Conservation (phyloP, 2,797 vertebrate genomes). For the Cossypha niveicapilla region DNA sequence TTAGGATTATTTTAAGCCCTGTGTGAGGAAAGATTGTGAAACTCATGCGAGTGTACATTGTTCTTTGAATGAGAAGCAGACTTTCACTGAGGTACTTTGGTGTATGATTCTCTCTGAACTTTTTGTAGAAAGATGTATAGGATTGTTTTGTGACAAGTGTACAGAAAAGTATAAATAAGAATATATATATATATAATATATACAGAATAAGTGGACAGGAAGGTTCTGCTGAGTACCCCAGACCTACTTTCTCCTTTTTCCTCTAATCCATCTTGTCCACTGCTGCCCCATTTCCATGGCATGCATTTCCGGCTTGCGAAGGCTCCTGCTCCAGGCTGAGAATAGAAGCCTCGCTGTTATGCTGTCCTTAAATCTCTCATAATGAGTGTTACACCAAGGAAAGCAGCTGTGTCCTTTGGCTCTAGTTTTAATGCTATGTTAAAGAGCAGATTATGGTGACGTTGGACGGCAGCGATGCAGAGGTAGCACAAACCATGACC, state of each 20-base stretch:
- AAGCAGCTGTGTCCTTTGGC: conserved; percentile 59
- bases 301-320: conserved; percentile 37
- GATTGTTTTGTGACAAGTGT: not conserved
- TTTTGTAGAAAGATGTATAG: not conserved
- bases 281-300: conserved; percentile 48
- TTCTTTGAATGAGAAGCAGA: not conserved
- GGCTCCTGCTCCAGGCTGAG: conserved; percentile 7
- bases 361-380: conserved; percentile 42
- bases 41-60: not conserved
- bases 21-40: not conserved
- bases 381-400: conserved; percentile 45
- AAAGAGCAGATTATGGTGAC: conserved; percentile 59
- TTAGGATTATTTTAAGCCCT: not conserved
- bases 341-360: conserved; percentile 50
- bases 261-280: conserved; percentile 30
- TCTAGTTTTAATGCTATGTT: conserved; percentile 51
- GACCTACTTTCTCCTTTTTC: not conserved
- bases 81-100: not conserved
- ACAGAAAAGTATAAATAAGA: too few relatives aligned
- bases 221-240: not conserved
- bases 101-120: not conserved
- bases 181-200: too few relatives aligned
- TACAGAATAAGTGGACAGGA: not conserved
- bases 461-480: not conserved
- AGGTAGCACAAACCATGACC: conserved; percentile 26